phyloP scores from a whole-genome alignment of 2,888 invertebrate genomes.

The Pseudanteris insignis region DNA sequence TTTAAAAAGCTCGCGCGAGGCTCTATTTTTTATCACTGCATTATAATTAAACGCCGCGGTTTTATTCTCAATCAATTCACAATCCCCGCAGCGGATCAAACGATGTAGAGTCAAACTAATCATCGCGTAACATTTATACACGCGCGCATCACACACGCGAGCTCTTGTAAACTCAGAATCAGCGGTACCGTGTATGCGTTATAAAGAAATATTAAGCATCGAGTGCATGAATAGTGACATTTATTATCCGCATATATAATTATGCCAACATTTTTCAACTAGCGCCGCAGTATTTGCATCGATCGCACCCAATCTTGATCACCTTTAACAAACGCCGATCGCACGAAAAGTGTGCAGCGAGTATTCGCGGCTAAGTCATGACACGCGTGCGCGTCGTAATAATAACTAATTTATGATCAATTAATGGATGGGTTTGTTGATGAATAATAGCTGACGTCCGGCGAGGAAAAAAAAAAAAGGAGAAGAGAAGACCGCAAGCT shows the following conservation, averaged over 20 bases:
- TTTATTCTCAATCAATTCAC: constrained; percentile 24
- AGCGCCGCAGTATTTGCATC: background rate
- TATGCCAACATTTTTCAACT: background rate
- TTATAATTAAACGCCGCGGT: constrained; percentile 32
- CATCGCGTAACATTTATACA: background rate
- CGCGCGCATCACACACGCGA: background rate
- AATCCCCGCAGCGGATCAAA: constrained; percentile 4
- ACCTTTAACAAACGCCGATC: constrained; percentile 8
- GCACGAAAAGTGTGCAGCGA: constrained; percentile 1
- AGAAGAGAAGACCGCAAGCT: background rate
- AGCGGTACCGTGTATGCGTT: background rate
- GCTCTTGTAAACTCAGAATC: background rate
- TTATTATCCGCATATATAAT: background rate
- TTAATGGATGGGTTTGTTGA: constrained; percentile 3
- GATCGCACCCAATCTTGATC: constrained; percentile 5
- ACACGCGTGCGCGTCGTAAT: background rate
- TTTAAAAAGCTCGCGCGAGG: constrained; percentile 34
- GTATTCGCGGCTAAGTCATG: background rate
- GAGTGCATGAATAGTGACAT: background rate
- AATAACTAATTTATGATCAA: constrained; percentile 4
- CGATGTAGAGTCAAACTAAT: background rate
- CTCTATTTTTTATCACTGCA: constrained; percentile 31
- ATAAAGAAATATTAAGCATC: background rate
- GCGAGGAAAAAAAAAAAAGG: too few relatives aligned
- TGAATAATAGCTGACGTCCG: constrained; percentile 7